Percentiles rank a stretch among this genome's conserved stretches.
phyloP scores from a whole-genome alignment of 2,113 vertebrate species.

The Elachura formosa region DNA sequence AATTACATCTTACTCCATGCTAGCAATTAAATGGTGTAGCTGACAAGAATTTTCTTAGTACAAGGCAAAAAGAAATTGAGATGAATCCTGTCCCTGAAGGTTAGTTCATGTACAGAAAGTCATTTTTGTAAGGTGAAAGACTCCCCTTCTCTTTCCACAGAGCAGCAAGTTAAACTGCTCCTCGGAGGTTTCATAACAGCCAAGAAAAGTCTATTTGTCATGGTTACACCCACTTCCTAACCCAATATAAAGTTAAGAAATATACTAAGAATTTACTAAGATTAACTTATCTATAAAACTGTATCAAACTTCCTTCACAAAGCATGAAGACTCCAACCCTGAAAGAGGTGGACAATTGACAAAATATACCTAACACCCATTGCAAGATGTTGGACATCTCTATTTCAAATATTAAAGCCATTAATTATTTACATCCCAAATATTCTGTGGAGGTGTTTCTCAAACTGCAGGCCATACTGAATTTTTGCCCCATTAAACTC shows the following conservation, averaged over 20 bases:
- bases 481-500: not conserved
- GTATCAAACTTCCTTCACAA: not conserved
- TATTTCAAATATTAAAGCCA: not conserved
- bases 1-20: not conserved
- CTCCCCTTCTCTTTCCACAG: not conserved
- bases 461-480: not conserved
- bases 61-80: not conserved
- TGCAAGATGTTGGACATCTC: not conserved
- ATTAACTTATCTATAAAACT: not conserved
- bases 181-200: not conserved
- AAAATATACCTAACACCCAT: not conserved
- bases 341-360: not conserved
- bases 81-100: not conserved
- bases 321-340: not conserved
- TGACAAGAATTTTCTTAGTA: not conserved
- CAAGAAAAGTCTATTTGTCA: constrained; percentile 2
- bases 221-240: not conserved
- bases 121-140: not conserved
- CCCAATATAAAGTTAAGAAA: not conserved
- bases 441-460: not conserved
- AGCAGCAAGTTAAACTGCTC: not conserved
- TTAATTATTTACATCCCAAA: not conserved
- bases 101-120: rapidly evolving
- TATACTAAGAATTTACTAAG: not conserved
- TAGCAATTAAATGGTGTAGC: not conserved